Conservation (phyloP, 2,113 vertebrate species). For the Tor tambroides region DNA sequence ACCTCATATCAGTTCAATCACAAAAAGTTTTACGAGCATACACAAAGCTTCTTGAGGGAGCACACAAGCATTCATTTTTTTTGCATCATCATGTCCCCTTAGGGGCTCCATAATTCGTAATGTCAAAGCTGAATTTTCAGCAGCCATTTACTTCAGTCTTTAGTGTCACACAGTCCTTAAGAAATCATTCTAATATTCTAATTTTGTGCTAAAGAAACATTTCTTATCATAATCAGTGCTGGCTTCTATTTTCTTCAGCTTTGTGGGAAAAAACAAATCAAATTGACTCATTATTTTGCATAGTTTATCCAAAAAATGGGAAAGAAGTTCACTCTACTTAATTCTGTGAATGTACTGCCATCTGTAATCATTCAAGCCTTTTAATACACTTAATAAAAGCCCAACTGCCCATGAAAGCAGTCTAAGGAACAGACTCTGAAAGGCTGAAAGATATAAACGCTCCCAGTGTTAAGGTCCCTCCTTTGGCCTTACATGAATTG, state of each 20-base stretch:
- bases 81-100: neutral
- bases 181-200: neutral
- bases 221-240: neutral
- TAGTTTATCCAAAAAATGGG: neutral
- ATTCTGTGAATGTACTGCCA: conserved; percentile 5
- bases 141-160: neutral
- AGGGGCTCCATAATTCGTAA: neutral
- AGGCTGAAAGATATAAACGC: conserved; percentile 10
- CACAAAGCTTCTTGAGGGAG: neutral
- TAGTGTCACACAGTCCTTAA: neutral
- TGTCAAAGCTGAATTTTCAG: neutral
- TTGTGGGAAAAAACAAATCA: neutral
- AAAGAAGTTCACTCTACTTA: neutral
- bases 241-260: neutral
- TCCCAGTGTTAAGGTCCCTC: neutral
- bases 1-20: neutral
- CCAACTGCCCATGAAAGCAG: neutral
- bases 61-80: neutral
- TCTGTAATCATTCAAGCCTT: conserved; percentile 11
- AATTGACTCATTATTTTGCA: neutral
- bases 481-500: conserved; percentile 21
- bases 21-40: neutral
- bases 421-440: neutral
- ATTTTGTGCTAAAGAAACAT: neutral
- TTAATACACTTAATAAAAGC: conserved; percentile 29